phyloP scores from a whole-genome alignment of 2,797 vertebrate genomes.

The Lophius americanus region DNA sequence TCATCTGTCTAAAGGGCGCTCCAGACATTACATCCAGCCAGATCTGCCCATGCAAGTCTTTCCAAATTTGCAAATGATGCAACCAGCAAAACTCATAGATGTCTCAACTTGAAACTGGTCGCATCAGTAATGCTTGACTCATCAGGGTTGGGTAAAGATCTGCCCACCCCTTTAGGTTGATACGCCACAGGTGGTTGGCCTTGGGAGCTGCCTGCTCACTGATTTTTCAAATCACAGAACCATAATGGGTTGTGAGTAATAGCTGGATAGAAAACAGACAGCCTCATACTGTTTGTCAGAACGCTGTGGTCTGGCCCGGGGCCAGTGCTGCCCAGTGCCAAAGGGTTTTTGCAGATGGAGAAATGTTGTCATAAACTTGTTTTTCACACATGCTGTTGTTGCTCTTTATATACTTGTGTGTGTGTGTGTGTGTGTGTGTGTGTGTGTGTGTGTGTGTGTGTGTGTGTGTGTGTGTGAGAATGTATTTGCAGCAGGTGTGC shows the following conservation, averaged over 20 bases:
- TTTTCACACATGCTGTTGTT: conserved; percentile 68
- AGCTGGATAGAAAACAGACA: conserved; percentile 47
- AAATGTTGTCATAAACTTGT: conserved; percentile 77
- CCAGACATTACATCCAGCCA: conserved; percentile 21
- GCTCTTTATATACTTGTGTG: conserved; percentile 29
- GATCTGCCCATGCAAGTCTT: conserved; percentile 29
- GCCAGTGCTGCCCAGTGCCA: conserved; percentile 58
- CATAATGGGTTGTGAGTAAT: conserved; percentile 60
- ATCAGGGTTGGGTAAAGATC: conserved; percentile 51
- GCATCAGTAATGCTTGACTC: conserved; percentile 55
- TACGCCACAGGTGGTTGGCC: conserved; percentile 69
- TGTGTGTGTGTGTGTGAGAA: conserved; percentile 35
- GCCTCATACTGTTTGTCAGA: conserved; percentile 50
- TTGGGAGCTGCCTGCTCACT: conserved; percentile 43
- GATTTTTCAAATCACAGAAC: conserved; percentile 53
- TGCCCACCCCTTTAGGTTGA: conserved; percentile 45
- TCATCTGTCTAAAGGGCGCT: conserved; percentile 13
- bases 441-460: conserved; percentile 25
- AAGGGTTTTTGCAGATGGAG: conserved; percentile 66
- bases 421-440: conserved; percentile 44
- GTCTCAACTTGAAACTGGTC: conserved; percentile 57
- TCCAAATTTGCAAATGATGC: conserved; percentile 56
- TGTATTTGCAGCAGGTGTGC: conserved; percentile 65
- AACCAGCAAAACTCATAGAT: conserved; percentile 51
- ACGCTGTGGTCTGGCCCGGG: conserved; percentile 67